Conservation (phyloP, 2,113 vertebrate species). For the Solenodon paradoxus region DNA sequence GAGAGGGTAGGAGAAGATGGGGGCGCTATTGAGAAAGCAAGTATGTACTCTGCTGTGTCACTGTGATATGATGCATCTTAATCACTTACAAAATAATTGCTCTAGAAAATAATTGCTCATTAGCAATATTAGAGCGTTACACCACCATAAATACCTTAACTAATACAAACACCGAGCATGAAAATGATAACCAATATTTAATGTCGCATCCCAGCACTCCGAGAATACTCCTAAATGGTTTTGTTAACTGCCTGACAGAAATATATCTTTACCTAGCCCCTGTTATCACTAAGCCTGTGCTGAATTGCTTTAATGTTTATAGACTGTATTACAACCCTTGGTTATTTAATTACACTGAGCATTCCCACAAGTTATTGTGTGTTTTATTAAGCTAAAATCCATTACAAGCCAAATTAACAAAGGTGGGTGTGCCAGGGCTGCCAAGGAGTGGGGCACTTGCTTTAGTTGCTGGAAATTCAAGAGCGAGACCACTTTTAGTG, state of each 20-base stretch:
- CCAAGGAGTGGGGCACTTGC: not conserved
- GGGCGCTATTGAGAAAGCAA: not conserved
- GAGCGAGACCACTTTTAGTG: not conserved
- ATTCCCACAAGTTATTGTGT: not conserved
- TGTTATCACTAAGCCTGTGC: not conserved
- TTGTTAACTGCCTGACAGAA: slow-evolving; percentile 21
- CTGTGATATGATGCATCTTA: not conserved
- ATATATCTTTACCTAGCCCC: not conserved
- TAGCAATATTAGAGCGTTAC: not conserved
- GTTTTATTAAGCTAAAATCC: slow-evolving; percentile 35
- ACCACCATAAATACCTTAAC: slow-evolving; percentile 24
- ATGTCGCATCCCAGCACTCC: not conserved
- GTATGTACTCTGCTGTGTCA: not conserved
- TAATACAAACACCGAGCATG: not conserved
- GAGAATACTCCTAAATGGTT: not conserved
- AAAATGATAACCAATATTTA: not conserved
- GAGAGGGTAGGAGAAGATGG: not conserved
- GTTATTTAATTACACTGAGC: slow-evolving; percentile 38
- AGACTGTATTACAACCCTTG: not conserved
- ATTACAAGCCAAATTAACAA: slow-evolving; percentile 5
- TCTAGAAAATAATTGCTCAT: slow-evolving; percentile 46
- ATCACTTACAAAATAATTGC: slow-evolving; percentile 49
- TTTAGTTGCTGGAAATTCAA: slow-evolving; percentile 11
- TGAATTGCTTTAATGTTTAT: slow-evolving; percentile 42
- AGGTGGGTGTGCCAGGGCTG: not conserved